These are phyloP conservation scores for Emys orbicularis DNA, from an alignment of 2,797 vertebrate species.

Conservation along the genomic window DNA sequence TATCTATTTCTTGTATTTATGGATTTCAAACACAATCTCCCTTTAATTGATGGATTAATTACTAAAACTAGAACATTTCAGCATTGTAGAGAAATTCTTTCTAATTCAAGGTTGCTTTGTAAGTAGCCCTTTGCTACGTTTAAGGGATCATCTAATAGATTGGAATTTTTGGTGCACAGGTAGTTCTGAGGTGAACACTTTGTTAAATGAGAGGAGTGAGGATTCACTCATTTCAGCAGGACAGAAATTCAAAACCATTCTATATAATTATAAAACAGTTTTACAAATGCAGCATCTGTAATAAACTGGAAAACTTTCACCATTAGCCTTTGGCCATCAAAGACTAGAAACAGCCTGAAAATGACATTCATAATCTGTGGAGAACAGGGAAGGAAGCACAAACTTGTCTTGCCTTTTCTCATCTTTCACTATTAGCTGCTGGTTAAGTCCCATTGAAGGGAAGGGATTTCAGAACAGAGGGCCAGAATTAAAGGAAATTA, in stretches of 20 bases:
- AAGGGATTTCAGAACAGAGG: background rate
- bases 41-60: background rate
- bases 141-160: background rate
- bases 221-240: background rate
- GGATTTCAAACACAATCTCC: background rate
- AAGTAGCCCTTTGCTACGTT: background rate
- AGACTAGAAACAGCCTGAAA: background rate
- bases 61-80: background rate
- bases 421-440: background rate
- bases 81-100: background rate
- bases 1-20: background rate
- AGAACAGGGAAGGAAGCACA: background rate
- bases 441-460: background rate
- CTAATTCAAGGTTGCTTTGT: background rate
- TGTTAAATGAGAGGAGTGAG: background rate
- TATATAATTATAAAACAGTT: background rate
- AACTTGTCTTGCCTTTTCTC: background rate
- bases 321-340: background rate
- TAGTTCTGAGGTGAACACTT: background rate
- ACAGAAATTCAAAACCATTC: background rate
- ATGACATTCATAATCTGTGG: background rate
- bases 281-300: background rate
- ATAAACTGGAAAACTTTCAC: background rate
- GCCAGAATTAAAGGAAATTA: background rate
- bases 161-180: background rate